Percentiles rank a stretch among this genome's conserved stretches.
phyloP scores from a whole-genome alignment of 1,140 invertebrate species.

The Gonioctena quinquepunctata region DNA sequence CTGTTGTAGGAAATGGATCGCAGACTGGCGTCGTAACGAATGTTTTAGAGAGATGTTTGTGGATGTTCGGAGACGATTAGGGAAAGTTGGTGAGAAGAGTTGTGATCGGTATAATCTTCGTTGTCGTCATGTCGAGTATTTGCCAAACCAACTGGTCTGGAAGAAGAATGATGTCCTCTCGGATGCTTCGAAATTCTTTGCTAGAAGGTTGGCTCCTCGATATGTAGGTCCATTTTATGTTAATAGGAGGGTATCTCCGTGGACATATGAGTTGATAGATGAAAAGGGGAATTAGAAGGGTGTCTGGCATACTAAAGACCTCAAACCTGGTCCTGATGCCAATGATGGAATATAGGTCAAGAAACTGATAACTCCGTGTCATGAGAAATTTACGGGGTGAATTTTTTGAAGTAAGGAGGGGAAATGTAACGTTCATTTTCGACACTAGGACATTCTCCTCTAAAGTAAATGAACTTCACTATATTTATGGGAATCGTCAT shows the following conservation, averaged over 20 bases:
- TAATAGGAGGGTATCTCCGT: not conserved
- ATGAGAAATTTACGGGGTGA: not conserved
- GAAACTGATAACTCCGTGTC: too few relatives aligned
- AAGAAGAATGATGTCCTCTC: conserved; percentile 13
- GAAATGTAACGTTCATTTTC: not conserved
- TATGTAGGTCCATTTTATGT: conserved; percentile 5
- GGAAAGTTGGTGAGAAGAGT: not conserved
- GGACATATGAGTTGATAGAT: not conserved
- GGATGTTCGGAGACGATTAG: not conserved
- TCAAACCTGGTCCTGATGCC: not conserved
- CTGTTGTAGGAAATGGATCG: not conserved
- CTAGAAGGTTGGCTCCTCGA: conserved; percentile 17
- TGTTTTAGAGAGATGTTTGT: not conserved
- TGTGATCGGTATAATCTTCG: not conserved
- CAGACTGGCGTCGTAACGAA: not conserved
- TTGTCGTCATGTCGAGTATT: not conserved
- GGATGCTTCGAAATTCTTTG: conserved; percentile 10
- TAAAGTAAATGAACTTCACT: too few relatives aligned
- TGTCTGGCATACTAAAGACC: not conserved
- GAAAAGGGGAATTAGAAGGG: not conserved
- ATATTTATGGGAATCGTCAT: too few relatives aligned
- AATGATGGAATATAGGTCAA: not conserved
- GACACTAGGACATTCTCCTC: too few relatives aligned
- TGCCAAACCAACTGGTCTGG: not conserved
- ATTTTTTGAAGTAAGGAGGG: not conserved